Base-by-base conservation (phyloP, 2,113 vertebrate species). In the Pimephales promelas region DNA sequence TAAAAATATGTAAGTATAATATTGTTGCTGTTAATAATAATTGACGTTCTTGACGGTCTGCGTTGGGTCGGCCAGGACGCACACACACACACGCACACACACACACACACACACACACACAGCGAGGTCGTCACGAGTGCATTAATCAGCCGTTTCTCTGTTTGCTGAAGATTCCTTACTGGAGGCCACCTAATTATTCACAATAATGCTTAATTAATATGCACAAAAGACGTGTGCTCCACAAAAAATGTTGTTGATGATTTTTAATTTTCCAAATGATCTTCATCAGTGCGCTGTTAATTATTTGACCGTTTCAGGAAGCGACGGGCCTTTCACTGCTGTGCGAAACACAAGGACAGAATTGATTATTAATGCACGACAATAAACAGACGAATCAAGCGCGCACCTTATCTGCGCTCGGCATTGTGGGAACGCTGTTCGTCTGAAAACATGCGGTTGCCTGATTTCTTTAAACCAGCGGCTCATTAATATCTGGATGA, bases 221-320 rank as follows among this genome's bases (percentile, higher is more conserved):
- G 80, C 87, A 84, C 75, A 86, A 88, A 88, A 86, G 85, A 88
- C 49, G 66, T 43, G 71, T 82, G 81, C 85, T 84, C 76, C 56
- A 61, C n/a, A 73, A 59, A 71, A 86, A 82, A 78, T 79, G 82
- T 83, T 84, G 85, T 82, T 86, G 83, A 86, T 84, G 75, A 83
- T 86, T 88, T 86, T 86, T 88, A 85, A 88, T 88, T 88, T 85
- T 86, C 83, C 56, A 81, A 85, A 86, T 86, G 84, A 88, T 86
- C 83, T 80, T 88, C 80, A 86, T 88, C 85, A 88, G 85, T 56
- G 52, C 66, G 61, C 59, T 24, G 85, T 70, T 86, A 88, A 88
- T 88, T 86, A 86, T 86, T 88, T 86, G 85, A 84, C 83, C 85
- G 45, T 80, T 85, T 88, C 83, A 40, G 47, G 72, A 34, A 47